Conservation (phyloP, 2,888 invertebrate species). For the Machimus rusticus region DNA sequence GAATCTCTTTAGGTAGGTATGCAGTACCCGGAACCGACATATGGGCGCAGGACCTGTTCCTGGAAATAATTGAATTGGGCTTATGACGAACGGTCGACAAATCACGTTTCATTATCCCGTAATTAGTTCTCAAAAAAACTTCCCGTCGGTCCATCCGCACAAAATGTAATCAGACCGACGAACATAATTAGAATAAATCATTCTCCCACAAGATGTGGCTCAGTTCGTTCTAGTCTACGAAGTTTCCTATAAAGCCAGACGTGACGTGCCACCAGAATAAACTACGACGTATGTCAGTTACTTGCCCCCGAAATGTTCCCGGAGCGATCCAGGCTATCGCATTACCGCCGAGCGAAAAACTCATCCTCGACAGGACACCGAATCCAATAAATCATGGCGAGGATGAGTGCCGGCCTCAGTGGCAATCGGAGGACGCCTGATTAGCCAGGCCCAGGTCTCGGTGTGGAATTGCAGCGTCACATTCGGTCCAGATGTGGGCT, state of each 20-base stretch:
- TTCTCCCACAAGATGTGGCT: not conserved
- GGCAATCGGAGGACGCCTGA: slow-evolving; percentile 4
- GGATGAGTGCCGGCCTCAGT: not conserved
- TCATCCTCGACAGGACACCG: not conserved
- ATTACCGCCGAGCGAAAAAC: not conserved
- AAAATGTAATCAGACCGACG: slow-evolving; percentile 15
- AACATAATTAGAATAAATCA: slow-evolving; percentile 34
- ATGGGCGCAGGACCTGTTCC: not conserved
- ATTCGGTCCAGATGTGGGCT: slow-evolving; percentile 11
- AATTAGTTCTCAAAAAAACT: not conserved
- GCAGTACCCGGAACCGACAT: not conserved
- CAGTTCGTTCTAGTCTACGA: not conserved
- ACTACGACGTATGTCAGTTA: not conserved
- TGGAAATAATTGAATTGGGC: slow-evolving; percentile 8
- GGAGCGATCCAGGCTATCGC: not conserved
- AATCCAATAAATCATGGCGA: slow-evolving; percentile 21
- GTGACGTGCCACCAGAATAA: not conserved
- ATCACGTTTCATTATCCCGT: slow-evolving; percentile 10
- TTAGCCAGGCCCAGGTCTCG: not conserved
- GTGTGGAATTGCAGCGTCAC: not conserved
- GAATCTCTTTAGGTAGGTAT: too few relatives aligned
- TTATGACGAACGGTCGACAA: not conserved
- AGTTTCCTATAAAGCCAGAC: not conserved
- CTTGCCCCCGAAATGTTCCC: not conserved
- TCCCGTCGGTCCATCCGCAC: not conserved